Evolutionary conservation across 2,113 vertebrate species (phyloP).

Genomic region (Pachyramphus minor): DNA sequence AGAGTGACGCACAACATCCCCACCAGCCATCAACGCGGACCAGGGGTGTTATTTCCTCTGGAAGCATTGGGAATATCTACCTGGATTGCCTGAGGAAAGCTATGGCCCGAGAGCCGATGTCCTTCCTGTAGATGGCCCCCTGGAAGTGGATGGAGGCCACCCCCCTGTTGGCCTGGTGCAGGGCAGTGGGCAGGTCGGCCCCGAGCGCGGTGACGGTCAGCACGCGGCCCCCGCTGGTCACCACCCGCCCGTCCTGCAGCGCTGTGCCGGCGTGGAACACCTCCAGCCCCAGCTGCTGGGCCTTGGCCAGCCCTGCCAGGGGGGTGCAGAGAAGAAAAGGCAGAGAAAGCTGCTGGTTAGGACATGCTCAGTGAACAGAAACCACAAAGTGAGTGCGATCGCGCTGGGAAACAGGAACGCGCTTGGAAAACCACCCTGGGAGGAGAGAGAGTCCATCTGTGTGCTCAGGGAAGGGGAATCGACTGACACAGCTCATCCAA

Average conservation of each 20-base stretch:
- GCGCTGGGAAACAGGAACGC: neutral
- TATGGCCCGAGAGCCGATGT: conserved; percentile 87
- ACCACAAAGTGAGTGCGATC: neutral
- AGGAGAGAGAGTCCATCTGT: neutral
- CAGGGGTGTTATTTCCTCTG: neutral
- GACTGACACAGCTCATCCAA: neutral
- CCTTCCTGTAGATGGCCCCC: conserved; percentile 82
- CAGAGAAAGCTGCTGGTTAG: neutral
- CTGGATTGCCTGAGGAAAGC: conserved; percentile 82
- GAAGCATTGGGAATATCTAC: conserved; percentile 66
- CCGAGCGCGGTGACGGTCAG: conserved; percentile 83
- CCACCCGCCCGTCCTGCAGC: conserved; percentile 77
- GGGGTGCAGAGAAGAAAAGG: neutral
- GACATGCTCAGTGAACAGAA: neutral
- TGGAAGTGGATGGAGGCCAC: conserved; percentile 80
- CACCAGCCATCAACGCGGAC: neutral
- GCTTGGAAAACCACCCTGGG: neutral
- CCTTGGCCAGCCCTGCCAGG: conserved; percentile 78
- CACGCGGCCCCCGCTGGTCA: conserved; percentile 90
- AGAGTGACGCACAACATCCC: neutral
- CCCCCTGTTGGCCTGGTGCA: conserved; percentile 82
- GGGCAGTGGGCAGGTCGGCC: conserved; percentile 75
- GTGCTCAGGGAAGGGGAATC: neutral
- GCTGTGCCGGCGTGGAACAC: conserved; percentile 93
- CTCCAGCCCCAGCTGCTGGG: conserved; percentile 79